Evolutionary conservation across 2,113 vertebrate species (phyloP), one percentile per base, ranked within the genome.

Genomic region (Syngnathus floridae): DNA sequence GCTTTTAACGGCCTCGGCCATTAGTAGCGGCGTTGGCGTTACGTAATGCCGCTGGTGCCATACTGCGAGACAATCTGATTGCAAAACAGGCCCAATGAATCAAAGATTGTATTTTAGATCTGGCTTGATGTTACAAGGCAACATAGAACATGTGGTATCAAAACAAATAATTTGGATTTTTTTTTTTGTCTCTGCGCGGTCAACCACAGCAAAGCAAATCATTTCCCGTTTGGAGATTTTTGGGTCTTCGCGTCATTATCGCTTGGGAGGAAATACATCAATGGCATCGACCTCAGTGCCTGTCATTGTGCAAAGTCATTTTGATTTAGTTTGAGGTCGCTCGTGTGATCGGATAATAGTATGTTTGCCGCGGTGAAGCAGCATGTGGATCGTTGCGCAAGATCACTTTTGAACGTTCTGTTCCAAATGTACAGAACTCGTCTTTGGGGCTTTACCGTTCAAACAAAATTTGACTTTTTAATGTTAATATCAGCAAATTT

Each of bases 1-100:
- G 56, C 54, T 35, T 56, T 31, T 31, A 31, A 55, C 11, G 22
- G 51, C 13, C 21, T 52, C 8, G 51, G 54, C 26, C 17, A 17
- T 38, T 58, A 19, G 11, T 13, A 54, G 51, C 52, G 60, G 51
- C 54, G 40, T 46, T 58, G 52, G 62, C 74, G 69, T 77, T 71
- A 71, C 48, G 70, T 46, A 63, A 67, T 9, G 22, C 36, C 19
- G 41, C 66, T 48, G 40, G 46, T 68, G 59, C 48, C 35, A 0
- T 45, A 41, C 36, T 65, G n/a, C 37, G n/a, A 11, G n/a, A 13
- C 37, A 60, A 16, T 38, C 26, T 31, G 26, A 31, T 31, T 31
- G 26, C 26, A 31, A 31, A 31, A 31, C 26, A 31, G 26, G 26
- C 2, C 26, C 26, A 3, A 31, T 31, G 2, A 31, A 31, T 31